phyloP scores from a whole-genome alignment of 1,140 invertebrate species.

The Pachyrhynchus sulphureomaculatus region DNA sequence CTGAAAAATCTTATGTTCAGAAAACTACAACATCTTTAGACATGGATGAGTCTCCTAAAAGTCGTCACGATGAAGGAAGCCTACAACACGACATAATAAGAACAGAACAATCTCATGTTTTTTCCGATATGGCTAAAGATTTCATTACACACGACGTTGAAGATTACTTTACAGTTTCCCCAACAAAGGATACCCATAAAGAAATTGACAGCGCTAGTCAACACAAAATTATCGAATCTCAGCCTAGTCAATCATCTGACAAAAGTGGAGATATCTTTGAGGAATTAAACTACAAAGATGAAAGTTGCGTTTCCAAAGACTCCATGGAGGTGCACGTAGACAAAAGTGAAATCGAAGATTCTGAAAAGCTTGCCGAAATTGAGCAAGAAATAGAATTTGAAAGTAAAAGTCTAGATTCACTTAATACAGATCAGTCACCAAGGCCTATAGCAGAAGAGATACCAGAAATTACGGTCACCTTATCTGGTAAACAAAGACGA shows the following conservation, averaged over 20 bases:
- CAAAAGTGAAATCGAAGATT: constrained; percentile 56
- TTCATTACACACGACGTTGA: too few species aligned
- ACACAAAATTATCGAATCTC: constrained; percentile 35
- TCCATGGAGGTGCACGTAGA: constrained; percentile 56
- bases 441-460: constrained; percentile 42
- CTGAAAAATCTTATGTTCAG: neutral
- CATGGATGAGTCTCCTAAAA: constrained; percentile 29
- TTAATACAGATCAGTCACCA: constrained; percentile 36
- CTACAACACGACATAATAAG: too few species aligned
- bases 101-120: too few species aligned
- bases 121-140: too few species aligned
- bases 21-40: neutral
- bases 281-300: constrained; percentile 29
- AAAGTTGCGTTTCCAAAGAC: constrained; percentile 47
- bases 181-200: too few species aligned
- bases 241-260: constrained; percentile 39
- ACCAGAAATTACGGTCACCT: constrained; percentile 48
- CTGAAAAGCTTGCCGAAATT: constrained; percentile 52
- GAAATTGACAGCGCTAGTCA: constrained; percentile 32
- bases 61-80: constrained; percentile 29
- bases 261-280: constrained; percentile 25
- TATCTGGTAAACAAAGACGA: constrained; percentile 47
- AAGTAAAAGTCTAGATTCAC: constrained; percentile 37
- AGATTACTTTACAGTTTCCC: too few species aligned
- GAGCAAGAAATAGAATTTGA: constrained; percentile 51